phyloP scores from a whole-genome alignment of 1,140 invertebrate species.

The Pachypsylla venusta region DNA sequence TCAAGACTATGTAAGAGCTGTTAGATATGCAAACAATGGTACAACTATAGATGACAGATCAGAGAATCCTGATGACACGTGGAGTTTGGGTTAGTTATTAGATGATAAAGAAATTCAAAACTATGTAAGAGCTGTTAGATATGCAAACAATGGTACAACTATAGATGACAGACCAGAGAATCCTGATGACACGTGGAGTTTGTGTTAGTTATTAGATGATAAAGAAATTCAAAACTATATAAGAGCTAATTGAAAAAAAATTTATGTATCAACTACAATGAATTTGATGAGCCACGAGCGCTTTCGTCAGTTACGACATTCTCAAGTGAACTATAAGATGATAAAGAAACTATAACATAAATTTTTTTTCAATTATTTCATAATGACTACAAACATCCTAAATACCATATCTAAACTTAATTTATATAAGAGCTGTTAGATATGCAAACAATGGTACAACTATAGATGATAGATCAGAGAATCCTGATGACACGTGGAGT shows the following conservation, averaged over 20 bases:
- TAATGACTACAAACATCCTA: too few relatives aligned
- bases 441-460: neutral
- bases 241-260: too few relatives aligned
- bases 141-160: neutral
- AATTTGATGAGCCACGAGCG: too few relatives aligned
- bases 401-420: too few relatives aligned
- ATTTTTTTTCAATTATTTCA: too few relatives aligned
- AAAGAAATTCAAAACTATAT: too few relatives aligned
- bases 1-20: neutral
- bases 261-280: too few relatives aligned
- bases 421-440: too few relatives aligned
- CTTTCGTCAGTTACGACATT: too few relatives aligned
- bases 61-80: constrained; percentile 4
- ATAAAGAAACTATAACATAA: too few relatives aligned
- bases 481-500: neutral
- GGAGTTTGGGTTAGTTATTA: neutral
- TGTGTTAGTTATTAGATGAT: neutral
- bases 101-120: neutral
- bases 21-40: neutral
- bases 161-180: neutral
- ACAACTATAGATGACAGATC: neutral
- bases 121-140: neutral
- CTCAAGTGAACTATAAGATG: too few relatives aligned
- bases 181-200: neutral
- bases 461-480: neutral